A percentile compares a stretch with the other conserved stretches of the same genome.
Evolutionary conservation across 2,797 vertebrate species (phyloP).

Genomic region (Pseudopleuronectes americanus): DNA sequence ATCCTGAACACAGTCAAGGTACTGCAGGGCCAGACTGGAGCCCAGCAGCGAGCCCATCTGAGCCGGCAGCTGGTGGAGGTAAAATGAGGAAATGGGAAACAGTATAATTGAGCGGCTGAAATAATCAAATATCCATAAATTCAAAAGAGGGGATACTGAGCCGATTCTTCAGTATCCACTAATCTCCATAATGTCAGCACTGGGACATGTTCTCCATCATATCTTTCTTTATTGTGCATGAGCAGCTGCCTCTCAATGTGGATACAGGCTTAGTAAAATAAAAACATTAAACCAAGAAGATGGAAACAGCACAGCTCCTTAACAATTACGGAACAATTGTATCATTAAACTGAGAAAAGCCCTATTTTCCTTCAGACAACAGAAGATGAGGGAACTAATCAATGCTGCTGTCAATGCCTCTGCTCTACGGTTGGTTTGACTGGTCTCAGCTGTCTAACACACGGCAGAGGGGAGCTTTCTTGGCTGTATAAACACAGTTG

Average conservation of each 20-base stretch:
- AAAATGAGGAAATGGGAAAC: slow-evolving; percentile 23
- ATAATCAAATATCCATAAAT: slow-evolving; percentile 11
- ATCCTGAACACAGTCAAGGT: slow-evolving; percentile 91
- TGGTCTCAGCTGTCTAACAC: slow-evolving; percentile 23
- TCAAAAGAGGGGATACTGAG: slow-evolving; percentile 8
- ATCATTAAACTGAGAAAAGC: slow-evolving; percentile 57
- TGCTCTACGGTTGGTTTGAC: slow-evolving; percentile 35
- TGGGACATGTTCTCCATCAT: slow-evolving; percentile 46
- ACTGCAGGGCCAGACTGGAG: slow-evolving; percentile 90
- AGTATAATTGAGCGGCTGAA: slow-evolving; percentile 15
- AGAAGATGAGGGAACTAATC: slow-evolving; percentile 47
- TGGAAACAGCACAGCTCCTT: slow-evolving; percentile 59
- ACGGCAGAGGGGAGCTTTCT: slow-evolving; percentile 7
- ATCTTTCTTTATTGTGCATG: slow-evolving; percentile 33
- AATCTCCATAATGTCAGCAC: slow-evolving; percentile 47
- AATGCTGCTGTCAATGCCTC: slow-evolving; percentile 47
- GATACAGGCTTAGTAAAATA: slow-evolving; percentile 51
- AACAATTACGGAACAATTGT: slow-evolving; percentile 61
- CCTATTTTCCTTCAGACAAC: slow-evolving; percentile 51
- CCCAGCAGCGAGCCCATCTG: slow-evolving; percentile 94
- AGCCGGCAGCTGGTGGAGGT: slow-evolving; percentile 88
- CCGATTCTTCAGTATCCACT: slow-evolving; percentile 40
- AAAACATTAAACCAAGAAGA: slow-evolving; percentile 56
- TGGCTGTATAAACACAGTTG: slow-evolving; percentile 31
- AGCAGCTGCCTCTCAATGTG: slow-evolving; percentile 73